These are phyloP conservation scores for Mola mola DNA, from an alignment of 2,113 vertebrate species.

Conservation along the genomic window DNA sequence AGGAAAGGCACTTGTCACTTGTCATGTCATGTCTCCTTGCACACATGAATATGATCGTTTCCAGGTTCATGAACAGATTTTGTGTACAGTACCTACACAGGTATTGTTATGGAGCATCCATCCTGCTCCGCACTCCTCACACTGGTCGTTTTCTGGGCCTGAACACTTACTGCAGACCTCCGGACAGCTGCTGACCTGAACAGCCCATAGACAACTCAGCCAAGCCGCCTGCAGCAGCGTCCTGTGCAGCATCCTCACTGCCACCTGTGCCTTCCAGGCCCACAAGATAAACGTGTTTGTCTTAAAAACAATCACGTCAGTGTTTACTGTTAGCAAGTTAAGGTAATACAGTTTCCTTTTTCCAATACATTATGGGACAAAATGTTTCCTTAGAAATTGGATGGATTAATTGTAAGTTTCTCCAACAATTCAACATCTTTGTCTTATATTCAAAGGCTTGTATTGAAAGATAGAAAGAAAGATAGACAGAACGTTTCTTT, in stretches of 20 bases:
- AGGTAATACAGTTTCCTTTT: too few species aligned
- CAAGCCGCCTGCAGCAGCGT: constrained; percentile 49
- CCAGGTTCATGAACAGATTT: neutral
- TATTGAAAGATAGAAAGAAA: too few species aligned
- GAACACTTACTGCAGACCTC: constrained; percentile 86
- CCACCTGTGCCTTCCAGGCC: constrained; percentile 27
- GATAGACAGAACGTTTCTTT: too few species aligned
- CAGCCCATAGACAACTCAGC: constrained; percentile 43
- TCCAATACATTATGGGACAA: too few species aligned
- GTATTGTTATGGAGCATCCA: constrained; percentile 89
- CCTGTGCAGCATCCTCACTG: constrained; percentile 21
- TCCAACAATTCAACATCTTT: too few species aligned
- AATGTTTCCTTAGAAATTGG: too few species aligned
- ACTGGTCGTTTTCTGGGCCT: constrained; percentile 84
- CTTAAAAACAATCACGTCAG: neutral
- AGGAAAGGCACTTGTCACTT: neutral
- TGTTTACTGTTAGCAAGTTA: too few species aligned
- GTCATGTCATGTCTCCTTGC: neutral
- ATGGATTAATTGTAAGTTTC: too few species aligned
- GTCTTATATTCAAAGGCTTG: too few species aligned
- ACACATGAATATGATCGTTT: neutral
- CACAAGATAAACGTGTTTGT: constrained; percentile 15
- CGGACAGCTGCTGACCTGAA: constrained; percentile 60
- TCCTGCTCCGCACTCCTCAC: constrained; percentile 88
- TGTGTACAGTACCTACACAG: constrained; percentile 85